A percentile compares a stretch with the other conserved stretches of the same genome.
Evolutionary conservation across 2,113 vertebrate genomes (phyloP).

Genomic region (Petaurus breviceps): DNA sequence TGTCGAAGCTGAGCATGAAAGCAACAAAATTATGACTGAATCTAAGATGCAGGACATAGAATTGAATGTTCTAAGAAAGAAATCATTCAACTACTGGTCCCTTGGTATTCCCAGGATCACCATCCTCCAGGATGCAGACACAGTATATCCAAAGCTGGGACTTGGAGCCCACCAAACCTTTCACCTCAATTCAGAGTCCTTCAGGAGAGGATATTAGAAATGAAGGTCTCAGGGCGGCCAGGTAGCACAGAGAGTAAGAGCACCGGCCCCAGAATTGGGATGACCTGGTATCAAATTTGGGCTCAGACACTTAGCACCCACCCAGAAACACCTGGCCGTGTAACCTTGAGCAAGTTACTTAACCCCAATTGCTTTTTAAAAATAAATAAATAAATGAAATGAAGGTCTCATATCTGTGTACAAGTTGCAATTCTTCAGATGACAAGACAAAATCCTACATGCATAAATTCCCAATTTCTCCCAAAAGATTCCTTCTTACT

Average conservation of each 20-base stretch:
- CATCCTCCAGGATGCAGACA: neutral
- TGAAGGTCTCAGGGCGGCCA: too few species aligned
- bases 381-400: too few species aligned
- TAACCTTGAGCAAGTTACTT: too few species aligned
- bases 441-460: neutral
- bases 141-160: neutral
- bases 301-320: too few species aligned
- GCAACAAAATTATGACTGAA: neutral
- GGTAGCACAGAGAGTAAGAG: too few species aligned
- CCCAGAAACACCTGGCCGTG: too few species aligned
- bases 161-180: neutral
- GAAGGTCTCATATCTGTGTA: neutral
- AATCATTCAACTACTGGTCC: neutral
- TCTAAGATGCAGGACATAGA: neutral
- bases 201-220: neutral
- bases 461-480: neutral
- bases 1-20: neutral
- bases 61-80: neutral
- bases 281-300: too few species aligned
- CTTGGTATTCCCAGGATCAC: neutral
- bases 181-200: neutral
- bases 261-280: too few species aligned
- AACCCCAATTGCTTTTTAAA: too few species aligned
- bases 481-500: neutral
- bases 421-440: neutral